These are phyloP conservation scores for Procavia capensis DNA, from an alignment of 2,113 vertebrate genomes.

Conservation along the genomic window DNA sequence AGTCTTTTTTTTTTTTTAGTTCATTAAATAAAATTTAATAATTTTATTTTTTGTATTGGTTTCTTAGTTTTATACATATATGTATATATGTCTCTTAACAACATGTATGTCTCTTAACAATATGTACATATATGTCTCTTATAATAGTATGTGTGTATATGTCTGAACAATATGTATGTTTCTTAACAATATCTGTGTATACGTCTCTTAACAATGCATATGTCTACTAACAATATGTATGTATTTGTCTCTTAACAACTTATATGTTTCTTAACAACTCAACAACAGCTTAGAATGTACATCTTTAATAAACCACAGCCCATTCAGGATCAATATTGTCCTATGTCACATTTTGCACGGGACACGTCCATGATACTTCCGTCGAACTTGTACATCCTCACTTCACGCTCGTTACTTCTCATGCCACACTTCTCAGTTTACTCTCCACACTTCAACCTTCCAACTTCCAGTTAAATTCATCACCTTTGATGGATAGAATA, in stretches of 20 bases:
- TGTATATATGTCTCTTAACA: not conserved
- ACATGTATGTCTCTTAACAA: not conserved
- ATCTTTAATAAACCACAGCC: not conserved
- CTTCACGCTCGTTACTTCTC: not conserved
- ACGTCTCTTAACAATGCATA: too few relatives aligned
- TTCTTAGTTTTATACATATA: too few relatives aligned
- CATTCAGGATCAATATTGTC: not conserved
- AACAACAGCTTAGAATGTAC: not conserved
- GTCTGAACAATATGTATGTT: too few relatives aligned
- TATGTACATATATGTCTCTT: too few relatives aligned
- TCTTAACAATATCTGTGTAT: too few relatives aligned
- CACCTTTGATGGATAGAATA: not conserved
- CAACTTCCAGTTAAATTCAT: not conserved
- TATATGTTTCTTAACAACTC: not conserved
- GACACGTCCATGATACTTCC: not conserved
- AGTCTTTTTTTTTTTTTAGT: not conserved
- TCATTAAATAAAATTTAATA: not conserved
- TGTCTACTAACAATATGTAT: too few relatives aligned
- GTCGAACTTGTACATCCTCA: not conserved
- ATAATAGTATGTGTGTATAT: too few relatives aligned
- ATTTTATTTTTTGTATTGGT: not conserved
- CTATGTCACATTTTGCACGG: not conserved
- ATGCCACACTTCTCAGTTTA: not conserved
- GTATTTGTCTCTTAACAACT: too few relatives aligned
- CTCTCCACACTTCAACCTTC: not conserved